A percentile compares a stretch with the other conserved stretches of the same genome.
These are phyloP conservation scores for Anisognathus igniventris DNA, from an alignment of 2,797 vertebrate species.

Conservation along the genomic window DNA sequence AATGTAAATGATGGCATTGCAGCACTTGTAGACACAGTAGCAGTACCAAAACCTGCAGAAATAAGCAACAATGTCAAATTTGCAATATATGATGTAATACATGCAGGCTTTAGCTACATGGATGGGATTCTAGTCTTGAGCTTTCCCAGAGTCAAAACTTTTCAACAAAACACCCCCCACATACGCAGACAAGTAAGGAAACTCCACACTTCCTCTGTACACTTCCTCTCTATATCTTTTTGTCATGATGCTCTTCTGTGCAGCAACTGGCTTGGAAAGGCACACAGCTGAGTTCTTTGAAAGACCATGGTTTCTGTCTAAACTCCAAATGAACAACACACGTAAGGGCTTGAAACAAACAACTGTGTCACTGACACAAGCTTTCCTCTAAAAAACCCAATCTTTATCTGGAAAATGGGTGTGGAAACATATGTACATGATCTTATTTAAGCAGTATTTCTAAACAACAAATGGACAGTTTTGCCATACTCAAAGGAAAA, in stretches of 20 bases:
- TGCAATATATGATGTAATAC: background rate
- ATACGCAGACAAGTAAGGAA: background rate
- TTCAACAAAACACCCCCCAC: background rate
- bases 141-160: background rate
- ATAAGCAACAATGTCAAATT: background rate
- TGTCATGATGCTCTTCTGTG: background rate
- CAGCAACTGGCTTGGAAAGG: background rate
- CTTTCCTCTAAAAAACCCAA: background rate
- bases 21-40: constrained; percentile 61
- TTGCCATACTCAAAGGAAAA: background rate
- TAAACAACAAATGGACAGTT: background rate
- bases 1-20: constrained; percentile 73
- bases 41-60: constrained; percentile 73
- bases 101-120: background rate
- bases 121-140: background rate
- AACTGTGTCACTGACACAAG: background rate
- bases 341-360: background rate
- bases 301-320: background rate
- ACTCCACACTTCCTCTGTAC: background rate
- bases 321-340: background rate
- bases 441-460: background rate
- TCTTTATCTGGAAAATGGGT: background rate
- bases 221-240: background rate
- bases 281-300: background rate
- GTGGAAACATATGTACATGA: fast-evolving